Percentiles rank a stretch among this genome's conserved stretches.
phyloP scores from a whole-genome alignment of 2,797 vertebrate species.

The Cottoperca gobio region DNA sequence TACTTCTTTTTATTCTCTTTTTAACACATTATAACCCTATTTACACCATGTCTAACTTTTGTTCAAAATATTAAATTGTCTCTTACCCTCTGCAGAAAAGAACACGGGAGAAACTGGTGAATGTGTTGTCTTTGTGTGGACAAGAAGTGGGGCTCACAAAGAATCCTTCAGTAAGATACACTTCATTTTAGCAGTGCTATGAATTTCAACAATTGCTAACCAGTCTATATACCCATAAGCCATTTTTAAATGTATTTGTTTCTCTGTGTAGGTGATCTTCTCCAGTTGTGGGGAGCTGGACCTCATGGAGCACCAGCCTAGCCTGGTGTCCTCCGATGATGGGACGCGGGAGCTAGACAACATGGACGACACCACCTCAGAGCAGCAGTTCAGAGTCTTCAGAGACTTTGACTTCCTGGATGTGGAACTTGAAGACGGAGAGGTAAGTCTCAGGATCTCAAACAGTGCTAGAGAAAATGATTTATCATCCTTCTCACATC shows the following conservation, averaged over 20 bases:
- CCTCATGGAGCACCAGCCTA: constrained; percentile 95
- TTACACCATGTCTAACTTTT: not conserved
- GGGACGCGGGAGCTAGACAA: constrained; percentile 90
- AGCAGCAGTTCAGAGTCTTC: constrained; percentile 98
- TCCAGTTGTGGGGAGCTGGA: constrained; percentile 98
- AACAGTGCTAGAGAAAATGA: not conserved
- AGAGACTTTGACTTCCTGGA: constrained; percentile 99
- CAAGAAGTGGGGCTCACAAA: constrained; percentile 98
- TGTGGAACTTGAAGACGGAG: constrained; percentile 98
- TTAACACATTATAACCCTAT: not conserved
- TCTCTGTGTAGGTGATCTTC: constrained; percentile 91
- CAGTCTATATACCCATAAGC: not conserved
- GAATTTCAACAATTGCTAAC: not conserved
- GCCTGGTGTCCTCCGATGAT: constrained; percentile 95
- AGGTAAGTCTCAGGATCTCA: constrained; percentile 83
- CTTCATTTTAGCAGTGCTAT: not conserved
- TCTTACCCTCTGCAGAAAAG: constrained; percentile 88
- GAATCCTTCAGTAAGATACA: constrained; percentile 93
- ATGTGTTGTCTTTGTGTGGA: constrained; percentile 95
- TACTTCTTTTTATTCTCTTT: no score
- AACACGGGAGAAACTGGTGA: constrained; percentile 96
- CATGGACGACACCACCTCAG: constrained; percentile 95
- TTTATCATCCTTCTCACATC: not conserved
- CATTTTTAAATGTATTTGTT: not conserved
- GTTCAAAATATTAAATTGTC: constrained; percentile 1